phyloP scores from a whole-genome alignment of 2,888 invertebrate genomes.

The Spatulosminthurus flaviceps region DNA sequence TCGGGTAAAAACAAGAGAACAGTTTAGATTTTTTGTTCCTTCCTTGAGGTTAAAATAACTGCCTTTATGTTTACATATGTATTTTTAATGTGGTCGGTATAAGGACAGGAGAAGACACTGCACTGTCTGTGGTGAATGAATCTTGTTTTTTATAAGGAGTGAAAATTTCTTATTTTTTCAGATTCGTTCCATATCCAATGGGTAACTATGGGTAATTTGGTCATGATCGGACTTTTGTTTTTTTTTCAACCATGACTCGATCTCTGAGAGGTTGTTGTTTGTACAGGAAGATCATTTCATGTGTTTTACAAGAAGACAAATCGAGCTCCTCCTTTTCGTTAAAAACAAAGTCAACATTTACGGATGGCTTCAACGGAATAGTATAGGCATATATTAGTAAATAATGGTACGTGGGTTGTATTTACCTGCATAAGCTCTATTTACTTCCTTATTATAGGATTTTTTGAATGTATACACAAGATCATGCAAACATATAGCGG shows the following conservation, averaged over 20 bases:
- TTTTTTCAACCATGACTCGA: conserved; percentile 27
- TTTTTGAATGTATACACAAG: no score
- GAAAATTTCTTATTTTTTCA: conserved; percentile 40
- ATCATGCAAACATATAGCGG: conserved; percentile 7
- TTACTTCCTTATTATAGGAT: no score
- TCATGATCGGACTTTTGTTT: conserved; percentile 37
- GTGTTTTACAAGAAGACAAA: conserved; percentile 1
- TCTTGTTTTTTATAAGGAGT: conserved; percentile 1
- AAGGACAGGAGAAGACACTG: no score
- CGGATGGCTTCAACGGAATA: background rate
- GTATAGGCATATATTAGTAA: background rate
- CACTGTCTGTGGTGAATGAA: no score
- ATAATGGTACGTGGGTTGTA: background rate
- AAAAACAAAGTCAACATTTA: background rate
- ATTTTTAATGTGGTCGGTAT: no score
- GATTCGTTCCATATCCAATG: conserved; percentile 47
- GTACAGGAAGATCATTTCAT: conserved; percentile 15
- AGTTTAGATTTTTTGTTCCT: conserved; percentile 24
- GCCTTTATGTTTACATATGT: no score
- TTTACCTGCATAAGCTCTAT: background rate
- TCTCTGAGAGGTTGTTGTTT: conserved; percentile 25
- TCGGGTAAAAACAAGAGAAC: conserved; percentile 43
- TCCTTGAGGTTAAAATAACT: no score
- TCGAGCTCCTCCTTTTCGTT: conserved; percentile 9
- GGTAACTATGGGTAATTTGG: conserved; percentile 42